These are phyloP conservation scores for Platysternon megacephalum DNA, from an alignment of 2,113 vertebrate species.

Conservation along the genomic window DNA sequence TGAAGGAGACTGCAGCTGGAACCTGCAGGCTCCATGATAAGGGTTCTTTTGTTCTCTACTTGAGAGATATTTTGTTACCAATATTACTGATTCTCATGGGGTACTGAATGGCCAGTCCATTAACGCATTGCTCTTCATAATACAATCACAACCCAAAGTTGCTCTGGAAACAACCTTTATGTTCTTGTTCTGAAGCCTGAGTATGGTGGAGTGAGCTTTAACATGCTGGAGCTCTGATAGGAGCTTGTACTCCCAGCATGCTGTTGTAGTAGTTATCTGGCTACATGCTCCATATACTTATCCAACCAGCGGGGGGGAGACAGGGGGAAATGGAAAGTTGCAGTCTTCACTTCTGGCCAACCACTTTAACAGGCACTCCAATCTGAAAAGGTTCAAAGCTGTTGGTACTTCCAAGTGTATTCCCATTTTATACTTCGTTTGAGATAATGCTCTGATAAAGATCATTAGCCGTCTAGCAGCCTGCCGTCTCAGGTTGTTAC, in stretches of 20 bases:
- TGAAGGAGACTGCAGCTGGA: neutral
- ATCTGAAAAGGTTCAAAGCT: neutral
- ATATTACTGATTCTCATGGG: neutral
- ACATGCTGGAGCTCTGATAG: neutral
- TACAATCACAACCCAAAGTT: neutral
- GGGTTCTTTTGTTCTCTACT: neutral
- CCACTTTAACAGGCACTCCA: conserved; percentile 17
- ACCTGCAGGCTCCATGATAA: neutral
- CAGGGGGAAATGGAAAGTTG: neutral
- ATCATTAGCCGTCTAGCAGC: neutral
- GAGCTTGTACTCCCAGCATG: neutral
- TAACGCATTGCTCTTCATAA: neutral
- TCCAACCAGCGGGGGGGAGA: neutral
- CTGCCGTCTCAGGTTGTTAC: neutral
- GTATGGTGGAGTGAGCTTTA: neutral
- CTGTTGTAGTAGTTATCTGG: neutral
- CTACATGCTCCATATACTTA: neutral
- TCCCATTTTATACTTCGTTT: neutral
- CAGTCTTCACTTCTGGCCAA: neutral
- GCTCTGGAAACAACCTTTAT: neutral
- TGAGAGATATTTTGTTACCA: neutral
- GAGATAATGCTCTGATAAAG: neutral
- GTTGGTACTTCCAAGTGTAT: neutral
- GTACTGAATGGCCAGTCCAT: neutral
- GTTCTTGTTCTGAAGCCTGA: neutral